Percentiles rank a stretch among this genome's conserved stretches.
Conservation (phyloP, 2,113 vertebrate genomes). For the Laticauda laticaudata region DNA sequence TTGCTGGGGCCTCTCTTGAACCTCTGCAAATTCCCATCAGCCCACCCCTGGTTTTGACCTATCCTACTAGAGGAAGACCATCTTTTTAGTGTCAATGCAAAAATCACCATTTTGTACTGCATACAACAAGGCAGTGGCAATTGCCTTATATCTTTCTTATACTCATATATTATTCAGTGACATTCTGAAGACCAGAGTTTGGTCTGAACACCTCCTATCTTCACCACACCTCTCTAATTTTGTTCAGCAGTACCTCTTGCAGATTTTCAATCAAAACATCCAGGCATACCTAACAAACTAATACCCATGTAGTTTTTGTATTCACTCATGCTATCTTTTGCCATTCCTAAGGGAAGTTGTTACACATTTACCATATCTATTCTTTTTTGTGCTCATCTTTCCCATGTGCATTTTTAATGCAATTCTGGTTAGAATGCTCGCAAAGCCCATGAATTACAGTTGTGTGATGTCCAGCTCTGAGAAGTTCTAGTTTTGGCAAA, state of each 20-base stretch:
- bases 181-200: background rate
- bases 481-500: background rate
- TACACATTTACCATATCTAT: background rate
- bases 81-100: background rate
- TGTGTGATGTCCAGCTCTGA: background rate
- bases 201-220: background rate
- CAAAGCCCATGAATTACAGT: background rate
- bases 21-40: no score
- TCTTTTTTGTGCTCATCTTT: background rate
- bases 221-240: background rate
- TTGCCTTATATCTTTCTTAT: background rate
- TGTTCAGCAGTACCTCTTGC: background rate
- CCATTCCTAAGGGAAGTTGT: background rate
- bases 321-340: background rate
- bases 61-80: background rate
- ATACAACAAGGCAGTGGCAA: background rate
- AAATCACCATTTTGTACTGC: background rate
- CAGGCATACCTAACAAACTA: background rate
- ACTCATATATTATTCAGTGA: background rate
- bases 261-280: background rate
- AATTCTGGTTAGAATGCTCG: background rate
- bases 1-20: no score
- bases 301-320: background rate
- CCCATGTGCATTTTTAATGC: background rate
- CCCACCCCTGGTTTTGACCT: background rate